These are phyloP conservation scores for Unio delphinus DNA, from an alignment of 2,888 invertebrate species.

Conservation along the genomic window DNA sequence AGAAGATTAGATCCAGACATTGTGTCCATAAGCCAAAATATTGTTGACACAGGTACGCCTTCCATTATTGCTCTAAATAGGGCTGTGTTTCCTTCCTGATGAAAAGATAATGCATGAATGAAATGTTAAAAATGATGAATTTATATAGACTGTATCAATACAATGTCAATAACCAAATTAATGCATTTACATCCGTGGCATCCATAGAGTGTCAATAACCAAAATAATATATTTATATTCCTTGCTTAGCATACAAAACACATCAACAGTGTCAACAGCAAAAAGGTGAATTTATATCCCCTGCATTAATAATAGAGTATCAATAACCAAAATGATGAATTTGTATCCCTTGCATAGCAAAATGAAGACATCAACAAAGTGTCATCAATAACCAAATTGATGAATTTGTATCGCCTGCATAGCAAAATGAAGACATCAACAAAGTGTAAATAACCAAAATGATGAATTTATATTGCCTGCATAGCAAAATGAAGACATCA, in stretches of 20 bases:
- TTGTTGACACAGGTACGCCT: constrained; percentile 41
- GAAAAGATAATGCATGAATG: background rate
- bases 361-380: background rate
- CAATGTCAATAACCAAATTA: background rate
- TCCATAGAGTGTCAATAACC: background rate
- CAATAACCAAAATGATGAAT: no score
- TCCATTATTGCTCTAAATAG: constrained; percentile 54
- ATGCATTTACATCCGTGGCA: no score
- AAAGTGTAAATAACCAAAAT: no score
- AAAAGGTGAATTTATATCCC: background rate
- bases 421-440: background rate
- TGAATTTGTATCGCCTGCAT: background rate
- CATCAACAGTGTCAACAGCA: background rate
- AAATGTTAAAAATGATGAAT: background rate
- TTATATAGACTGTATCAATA: no score
- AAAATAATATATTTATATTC: no score
- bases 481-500: background rate
- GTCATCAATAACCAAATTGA: background rate
- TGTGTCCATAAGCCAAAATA: constrained; percentile 49
- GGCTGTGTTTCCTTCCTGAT: constrained; percentile 58
- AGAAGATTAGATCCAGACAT: constrained; percentile 42
- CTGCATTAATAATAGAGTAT: background rate
- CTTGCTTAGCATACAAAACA: no score
- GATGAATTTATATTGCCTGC: no score
- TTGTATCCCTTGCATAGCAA: background rate